Conservation (phyloP, 2,113 vertebrate species). For the Strix uralensis region DNA sequence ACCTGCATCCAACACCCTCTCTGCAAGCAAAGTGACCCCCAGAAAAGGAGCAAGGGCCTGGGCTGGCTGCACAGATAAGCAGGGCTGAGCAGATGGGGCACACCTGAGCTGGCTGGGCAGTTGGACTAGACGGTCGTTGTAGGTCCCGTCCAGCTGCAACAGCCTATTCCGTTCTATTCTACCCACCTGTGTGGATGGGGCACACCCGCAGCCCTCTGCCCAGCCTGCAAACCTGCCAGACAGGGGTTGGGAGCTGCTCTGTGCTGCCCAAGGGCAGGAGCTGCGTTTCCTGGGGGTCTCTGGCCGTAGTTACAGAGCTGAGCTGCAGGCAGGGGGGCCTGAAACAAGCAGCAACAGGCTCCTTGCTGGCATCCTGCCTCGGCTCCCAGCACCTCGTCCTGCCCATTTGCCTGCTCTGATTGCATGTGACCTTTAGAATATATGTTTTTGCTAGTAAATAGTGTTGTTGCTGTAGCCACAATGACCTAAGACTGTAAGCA, state of each 20-base stretch:
- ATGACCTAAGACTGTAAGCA: fast-evolving
- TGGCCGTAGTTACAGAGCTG: fast-evolving
- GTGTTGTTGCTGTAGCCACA: background rate
- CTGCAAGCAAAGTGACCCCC: fast-evolving
- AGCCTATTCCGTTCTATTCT: background rate
- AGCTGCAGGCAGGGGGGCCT: background rate
- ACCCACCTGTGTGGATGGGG: fast-evolving
- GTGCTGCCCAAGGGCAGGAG: no score
- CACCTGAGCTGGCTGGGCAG: background rate
- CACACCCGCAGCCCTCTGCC: background rate
- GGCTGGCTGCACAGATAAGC: fast-evolving
- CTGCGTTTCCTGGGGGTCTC: no score
- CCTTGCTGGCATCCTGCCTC: background rate
- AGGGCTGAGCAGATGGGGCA: background rate
- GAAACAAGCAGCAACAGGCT: background rate
- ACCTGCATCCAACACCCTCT: background rate
- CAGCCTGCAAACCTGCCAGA: background rate
- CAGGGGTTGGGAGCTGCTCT: no score
- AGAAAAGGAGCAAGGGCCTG: fast-evolving
- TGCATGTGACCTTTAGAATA: background rate
- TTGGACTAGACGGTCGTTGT: fast-evolving
- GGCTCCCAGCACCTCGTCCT: background rate
- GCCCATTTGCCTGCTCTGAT: fast-evolving
- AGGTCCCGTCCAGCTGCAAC: background rate
- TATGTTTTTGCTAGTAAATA: fast-evolving